Base-by-base conservation (phyloP, 1,140 invertebrate species). In the Drosophila kohkoa region DNA sequence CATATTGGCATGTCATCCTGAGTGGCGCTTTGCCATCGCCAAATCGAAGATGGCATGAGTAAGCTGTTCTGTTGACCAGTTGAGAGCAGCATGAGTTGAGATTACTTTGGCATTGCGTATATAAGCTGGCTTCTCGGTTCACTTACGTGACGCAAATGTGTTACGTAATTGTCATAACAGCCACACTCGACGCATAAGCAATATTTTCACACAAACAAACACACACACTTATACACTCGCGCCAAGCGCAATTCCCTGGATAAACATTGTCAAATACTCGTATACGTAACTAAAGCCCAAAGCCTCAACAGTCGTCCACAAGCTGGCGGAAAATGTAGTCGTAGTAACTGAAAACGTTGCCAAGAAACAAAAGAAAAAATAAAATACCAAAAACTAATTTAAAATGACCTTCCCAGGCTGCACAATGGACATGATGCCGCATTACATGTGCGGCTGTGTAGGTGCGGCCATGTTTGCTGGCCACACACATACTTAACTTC, bases 131-230 rank as follows among this genome's bases (percentile, higher is more conserved):
- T 67, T 68, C 46, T 54, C 30, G 63, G 49, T 67, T 68, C 62
- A 67, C 76, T 79, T 79, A 79, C 82, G 82, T 87, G 79, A 77
- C 76, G 82, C 76, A 86, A 86, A 86, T 87, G 72, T 65, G 75
- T 88, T 82, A 87, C 76, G 80, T 87, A 86, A 82, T 86, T 79
- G 79, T 87, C 82, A 87, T 82, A 87, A 86, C 75, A 64, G 75
- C 54, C 67, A 77, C 71, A 67, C 75, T 46, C 48, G 43, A 55
- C 59, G 48, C 58, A 58, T 77, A 59, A 13, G 54, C 13, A 57
- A 57, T 41, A 38, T 35, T 15, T 30, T 15, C 10, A 43, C 2
- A 20, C 32, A 43, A 4, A 43, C 15, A 16, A 10, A 38, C 7
- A 38, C 13, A 20, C 15, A 68, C 20, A 25, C 20, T 25, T 25